Evolutionary conservation across 2,113 vertebrate species (phyloP), one percentile per base, ranked within the genome.

Genomic region (Tamias sibiricus): DNA sequence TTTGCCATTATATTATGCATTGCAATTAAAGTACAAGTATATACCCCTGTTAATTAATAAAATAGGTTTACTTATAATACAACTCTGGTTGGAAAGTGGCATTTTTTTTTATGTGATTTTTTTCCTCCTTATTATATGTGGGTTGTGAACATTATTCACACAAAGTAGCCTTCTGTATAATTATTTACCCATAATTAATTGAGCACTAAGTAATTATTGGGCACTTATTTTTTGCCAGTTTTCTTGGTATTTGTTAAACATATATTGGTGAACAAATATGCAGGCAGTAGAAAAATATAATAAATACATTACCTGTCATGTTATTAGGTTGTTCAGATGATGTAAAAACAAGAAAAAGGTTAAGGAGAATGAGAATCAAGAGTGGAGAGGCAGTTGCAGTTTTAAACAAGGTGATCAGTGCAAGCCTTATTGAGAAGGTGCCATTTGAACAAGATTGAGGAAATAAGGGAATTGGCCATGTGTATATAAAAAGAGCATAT

Each of bases 121-220:
- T 86, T 13, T 24, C 9, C 6, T 16, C 37, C 16, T 68, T 26
- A 54, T 26, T 47, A 12, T 81, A 57, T 40, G 22, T 91, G 52
- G 83, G 57, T 95, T 94, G 42, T 86, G 47, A 81, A 57, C 26
- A 42, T 75, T 86, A 91, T 30, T 71, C 52, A 35, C n/a, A 44
- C 28, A 54, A 44, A 85, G 8, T 72, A 74, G 32, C 32, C 24
- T 68, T 90, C 26, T 57, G 20, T 32, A 40, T 80, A 68, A 35
- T 94, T 9, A 52, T n/a, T 91, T 71, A 81, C 37, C 37, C 44
- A 90, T 20, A 54, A 54, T 54, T 54, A 54, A 54, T 32, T 26
- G 57, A 59, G 22, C 57, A 59, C 57, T 64, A 64, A 68, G 20
- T 87, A 84, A 72, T 84, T 76, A 54, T 32, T 26, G 57, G 22